Percentiles rank a stretch among this genome's conserved stretches.
Conservation (phyloP, 2,797 vertebrate genomes). For the Siniperca undulata region DNA sequence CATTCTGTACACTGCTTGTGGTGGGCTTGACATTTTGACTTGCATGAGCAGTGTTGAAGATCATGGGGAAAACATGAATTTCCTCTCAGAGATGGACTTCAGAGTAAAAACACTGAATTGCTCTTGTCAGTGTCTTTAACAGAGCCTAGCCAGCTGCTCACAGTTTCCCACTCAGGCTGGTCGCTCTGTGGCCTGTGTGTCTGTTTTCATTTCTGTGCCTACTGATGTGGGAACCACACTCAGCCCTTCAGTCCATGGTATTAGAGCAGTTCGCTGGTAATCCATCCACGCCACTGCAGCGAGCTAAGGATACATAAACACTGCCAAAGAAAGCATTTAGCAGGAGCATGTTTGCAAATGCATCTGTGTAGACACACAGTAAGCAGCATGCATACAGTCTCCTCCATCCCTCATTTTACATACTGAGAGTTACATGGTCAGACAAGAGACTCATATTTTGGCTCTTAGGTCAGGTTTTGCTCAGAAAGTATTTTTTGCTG, state of each 20-base stretch:
- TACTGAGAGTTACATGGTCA: neutral
- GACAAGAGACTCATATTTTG: neutral
- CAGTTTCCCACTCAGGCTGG: slow-evolving; percentile 18
- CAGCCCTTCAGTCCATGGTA: slow-evolving; percentile 32
- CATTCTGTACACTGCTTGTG: neutral
- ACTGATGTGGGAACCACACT: slow-evolving; percentile 61
- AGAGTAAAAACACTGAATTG: neutral
- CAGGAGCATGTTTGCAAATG: neutral
- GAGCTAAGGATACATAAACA: slow-evolving; percentile 25
- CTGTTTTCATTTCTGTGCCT: slow-evolving; percentile 40
- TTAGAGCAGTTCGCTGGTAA: slow-evolving; percentile 41
- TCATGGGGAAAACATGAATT: neutral
- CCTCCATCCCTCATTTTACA: neutral
- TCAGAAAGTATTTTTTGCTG: slow-evolving; percentile 12
- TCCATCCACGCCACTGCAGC: slow-evolving; percentile 47
- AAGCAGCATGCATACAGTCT: neutral
- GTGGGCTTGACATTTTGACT: neutral
- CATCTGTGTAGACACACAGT: neutral
- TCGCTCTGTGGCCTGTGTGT: slow-evolving; percentile 26
- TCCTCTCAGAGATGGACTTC: neutral
- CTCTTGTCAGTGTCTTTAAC: slow-evolving; percentile 13
- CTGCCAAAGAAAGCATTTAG: slow-evolving; percentile 29
- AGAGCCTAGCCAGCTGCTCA: slow-evolving; percentile 8
- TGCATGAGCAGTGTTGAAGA: neutral
- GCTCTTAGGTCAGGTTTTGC: neutral